Evolutionary conservation across 1,140 invertebrate species (phyloP).

Genomic region (Tetramorium alpestre): DNA sequence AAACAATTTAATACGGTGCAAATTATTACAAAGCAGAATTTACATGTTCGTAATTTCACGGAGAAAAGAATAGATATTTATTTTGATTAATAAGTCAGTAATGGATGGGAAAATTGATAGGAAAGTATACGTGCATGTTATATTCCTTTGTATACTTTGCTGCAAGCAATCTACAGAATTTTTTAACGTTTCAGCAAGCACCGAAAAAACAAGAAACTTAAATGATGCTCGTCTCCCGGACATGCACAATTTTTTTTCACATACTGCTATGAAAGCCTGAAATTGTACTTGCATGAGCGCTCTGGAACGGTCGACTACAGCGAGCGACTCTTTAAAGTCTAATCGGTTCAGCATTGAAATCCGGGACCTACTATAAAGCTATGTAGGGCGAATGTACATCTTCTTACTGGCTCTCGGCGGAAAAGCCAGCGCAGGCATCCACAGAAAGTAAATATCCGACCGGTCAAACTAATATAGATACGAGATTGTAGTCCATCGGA

Average conservation of each 20-base stretch:
- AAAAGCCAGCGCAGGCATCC: constrained; percentile 10
- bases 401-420: constrained; percentile 17
- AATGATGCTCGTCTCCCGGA: background rate
- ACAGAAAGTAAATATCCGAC: constrained; percentile 44
- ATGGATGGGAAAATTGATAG: background rate
- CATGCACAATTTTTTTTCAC: constrained; percentile 35
- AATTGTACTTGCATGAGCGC: constrained; percentile 39
- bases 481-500: constrained; percentile 41
- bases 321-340: constrained; percentile 47
- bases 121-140: background rate
- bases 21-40: background rate
- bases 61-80: background rate
- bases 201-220: constrained; percentile 2
- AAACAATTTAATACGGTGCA: constrained; percentile 1
- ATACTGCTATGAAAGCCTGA: constrained; percentile 33
- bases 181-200: constrained; percentile 13
- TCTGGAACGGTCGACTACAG: constrained; percentile 23
- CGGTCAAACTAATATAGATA: constrained; percentile 39
- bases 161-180: background rate
- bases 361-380: constrained; percentile 27
- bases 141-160: background rate
- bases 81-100: background rate
- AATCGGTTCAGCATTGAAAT: constrained; percentile 52
- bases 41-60: background rate
- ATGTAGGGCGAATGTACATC: constrained; percentile 22